phyloP scores from a whole-genome alignment of 1,140 invertebrate genomes.

The Protaetia brevitarsis region DNA sequence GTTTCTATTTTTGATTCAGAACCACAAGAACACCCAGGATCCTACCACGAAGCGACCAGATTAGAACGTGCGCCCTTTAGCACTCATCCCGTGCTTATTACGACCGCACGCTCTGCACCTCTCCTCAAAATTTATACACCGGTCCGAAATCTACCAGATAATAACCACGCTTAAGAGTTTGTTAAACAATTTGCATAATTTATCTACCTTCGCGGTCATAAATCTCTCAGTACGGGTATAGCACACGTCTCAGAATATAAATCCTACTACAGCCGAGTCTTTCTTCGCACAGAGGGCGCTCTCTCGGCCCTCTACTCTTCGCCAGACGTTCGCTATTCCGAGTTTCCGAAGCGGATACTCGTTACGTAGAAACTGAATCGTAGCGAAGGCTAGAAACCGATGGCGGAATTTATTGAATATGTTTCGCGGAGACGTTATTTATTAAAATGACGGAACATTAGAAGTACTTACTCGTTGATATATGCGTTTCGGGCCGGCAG shows the following conservation, averaged over 20 bases:
- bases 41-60: too few species aligned
- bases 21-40: too few species aligned
- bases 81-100: too few species aligned
- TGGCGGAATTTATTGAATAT: slow-evolving; percentile 20
- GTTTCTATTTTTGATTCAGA: too few species aligned
- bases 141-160: slow-evolving; percentile 6
- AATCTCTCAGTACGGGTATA: background rate
- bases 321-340: too few species aligned
- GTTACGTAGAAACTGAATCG: too few species aligned
- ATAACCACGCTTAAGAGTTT: slow-evolving; percentile 19
- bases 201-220: slow-evolving; percentile 7
- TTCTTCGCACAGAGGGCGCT: background rate
- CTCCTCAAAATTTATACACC: background rate
- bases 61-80: too few species aligned
- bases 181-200: slow-evolving; percentile 23
- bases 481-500: background rate
- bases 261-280: background rate
- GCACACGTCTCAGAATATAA: background rate
- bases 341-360: too few species aligned
- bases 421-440: slow-evolving; percentile 16
- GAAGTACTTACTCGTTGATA: slow-evolving; percentile 20
- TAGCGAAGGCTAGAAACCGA: slow-evolving; percentile 1
- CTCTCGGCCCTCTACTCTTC: too few species aligned
- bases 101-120: too few species aligned
- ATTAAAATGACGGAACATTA: slow-evolving; percentile 21